A percentile compares a stretch with the other conserved stretches of the same genome.
phyloP scores from a whole-genome alignment of 2,888 invertebrate species.

The Aporophyla lueneburgensis region DNA sequence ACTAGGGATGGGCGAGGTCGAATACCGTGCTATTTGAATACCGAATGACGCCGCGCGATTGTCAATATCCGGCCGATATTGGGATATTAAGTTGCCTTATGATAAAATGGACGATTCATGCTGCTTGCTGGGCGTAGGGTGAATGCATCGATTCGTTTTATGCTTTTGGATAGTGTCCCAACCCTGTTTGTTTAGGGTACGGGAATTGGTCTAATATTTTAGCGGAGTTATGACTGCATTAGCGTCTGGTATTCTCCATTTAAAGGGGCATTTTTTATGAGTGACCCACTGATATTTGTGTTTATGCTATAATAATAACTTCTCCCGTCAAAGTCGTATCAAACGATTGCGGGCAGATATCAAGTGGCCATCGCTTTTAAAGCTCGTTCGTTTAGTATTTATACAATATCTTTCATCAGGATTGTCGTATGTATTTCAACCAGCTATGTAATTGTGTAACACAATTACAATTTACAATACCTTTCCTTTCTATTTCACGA shows the following conservation, averaged over 20 bases:
- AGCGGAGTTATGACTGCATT: conserved; percentile 19
- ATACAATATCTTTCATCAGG: not conserved
- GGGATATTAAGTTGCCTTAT: conserved; percentile 58
- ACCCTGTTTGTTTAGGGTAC: conserved; percentile 24
- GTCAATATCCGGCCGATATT: conserved; percentile 61
- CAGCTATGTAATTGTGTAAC: too few relatives aligned
- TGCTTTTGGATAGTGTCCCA: conserved; percentile 20
- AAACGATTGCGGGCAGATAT: not conserved
- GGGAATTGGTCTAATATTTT: conserved; percentile 37
- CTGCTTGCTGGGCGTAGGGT: conserved; percentile 27
- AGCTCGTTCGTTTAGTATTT: not conserved
- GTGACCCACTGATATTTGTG: not conserved
- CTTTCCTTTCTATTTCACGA: too few relatives aligned
- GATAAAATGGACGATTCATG: conserved; percentile 56
- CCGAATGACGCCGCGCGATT: conserved; percentile 68
- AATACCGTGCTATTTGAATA: conserved; percentile 68
- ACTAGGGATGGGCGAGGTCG: conserved; percentile 48
- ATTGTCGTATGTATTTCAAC: not conserved
- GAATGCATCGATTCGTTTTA: conserved; percentile 29
- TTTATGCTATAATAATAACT: not conserved
- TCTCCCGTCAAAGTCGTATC: not conserved
- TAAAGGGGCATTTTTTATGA: not conserved
- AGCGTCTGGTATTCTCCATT: conserved; percentile 2
- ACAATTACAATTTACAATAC: too few relatives aligned
- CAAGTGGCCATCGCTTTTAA: not conserved